Percentiles rank a stretch among this genome's conserved stretches.
Conservation (phyloP, 1,140 invertebrate genomes). For the Zelostemma sp. region DNA sequence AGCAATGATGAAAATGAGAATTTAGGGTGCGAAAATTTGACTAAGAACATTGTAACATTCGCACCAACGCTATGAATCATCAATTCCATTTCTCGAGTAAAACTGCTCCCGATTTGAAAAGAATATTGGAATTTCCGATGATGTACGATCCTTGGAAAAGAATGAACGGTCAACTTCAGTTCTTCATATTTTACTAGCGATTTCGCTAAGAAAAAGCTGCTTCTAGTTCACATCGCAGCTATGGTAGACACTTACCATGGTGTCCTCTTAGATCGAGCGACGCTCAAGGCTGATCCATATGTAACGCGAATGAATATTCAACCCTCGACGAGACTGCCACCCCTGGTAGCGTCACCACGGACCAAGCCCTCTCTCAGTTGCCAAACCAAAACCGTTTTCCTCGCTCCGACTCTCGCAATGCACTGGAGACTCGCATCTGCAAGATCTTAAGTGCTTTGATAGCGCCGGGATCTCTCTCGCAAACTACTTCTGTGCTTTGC, state of each 20-base stretch:
- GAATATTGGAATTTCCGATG: too few species aligned
- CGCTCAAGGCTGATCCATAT: slow-evolving; percentile 67
- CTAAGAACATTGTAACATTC: background rate
- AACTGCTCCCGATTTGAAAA: background rate
- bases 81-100: background rate
- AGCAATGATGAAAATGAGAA: slow-evolving; percentile 33
- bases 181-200: too few species aligned
- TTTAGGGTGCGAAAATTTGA: slow-evolving; percentile 3
- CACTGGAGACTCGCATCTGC: slow-evolving; percentile 31
- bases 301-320: slow-evolving; percentile 70
- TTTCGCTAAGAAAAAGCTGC: slow-evolving; percentile 12
- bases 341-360: slow-evolving; percentile 25
- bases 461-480: slow-evolving; percentile 25
- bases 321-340: slow-evolving; percentile 48
- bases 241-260: slow-evolving; percentile 19
- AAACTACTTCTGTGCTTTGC: slow-evolving; percentile 32
- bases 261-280: slow-evolving; percentile 48
- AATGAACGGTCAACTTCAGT: too few species aligned
- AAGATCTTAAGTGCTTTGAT: slow-evolving; percentile 45
- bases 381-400: slow-evolving; percentile 40
- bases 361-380: slow-evolving; percentile 30
- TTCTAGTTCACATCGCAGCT: slow-evolving; percentile 22
- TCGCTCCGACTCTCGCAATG: slow-evolving; percentile 12
- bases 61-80: background rate
- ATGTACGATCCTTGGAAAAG: too few species aligned